Evolutionary conservation across 2,113 vertebrate species (phyloP), one percentile per base, ranked within the genome.

Genomic region (Paedocypris sp.): DNA sequence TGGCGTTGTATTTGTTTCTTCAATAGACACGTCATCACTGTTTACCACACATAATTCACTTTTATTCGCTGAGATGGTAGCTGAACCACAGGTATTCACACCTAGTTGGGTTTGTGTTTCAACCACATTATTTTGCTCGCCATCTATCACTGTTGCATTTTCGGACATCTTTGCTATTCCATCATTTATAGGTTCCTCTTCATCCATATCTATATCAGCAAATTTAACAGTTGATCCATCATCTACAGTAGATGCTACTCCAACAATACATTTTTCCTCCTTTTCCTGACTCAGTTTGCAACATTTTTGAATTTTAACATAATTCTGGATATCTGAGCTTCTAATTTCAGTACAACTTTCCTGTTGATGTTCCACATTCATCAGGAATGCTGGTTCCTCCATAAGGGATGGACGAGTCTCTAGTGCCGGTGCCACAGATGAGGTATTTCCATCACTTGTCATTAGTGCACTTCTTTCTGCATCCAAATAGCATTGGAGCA

Each of bases 401-500:
- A 49, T 43, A 15, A 23, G 12, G 38, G 16, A 22, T 46, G 38
- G 45, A 42, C 49, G 16, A 26, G 45, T 50, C 36, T 61, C 64
- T 62, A 65, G 70, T 5, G 22, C 74, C 32, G 48, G 59, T 64
- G 49, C 15, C 5, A 22, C 12, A 11, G 60, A 26, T 48, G 25
- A 31, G 4, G 32, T 38, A 13, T 64, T 58, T 6, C 72, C 75
- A 22, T 72, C n/a, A n/a, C 74, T 35, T 72, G 64, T 3, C 36
- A 41, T 15, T 70, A 60, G 72, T 19, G 73, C 70, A 53, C 53
- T 73, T 4, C 68, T 69, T 19, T 89, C 87, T 16, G 83, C 62
- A 20, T 84, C 79, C 46, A 79, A 79, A 71, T 95, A 97, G 16
- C 88, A 78, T 1, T 83, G 81, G 8, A 98, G 70, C 23, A 97